A percentile compares a stretch with the other conserved stretches of the same genome.
phyloP scores from a whole-genome alignment of 2,888 invertebrate species.

The Pandemis corylana region DNA sequence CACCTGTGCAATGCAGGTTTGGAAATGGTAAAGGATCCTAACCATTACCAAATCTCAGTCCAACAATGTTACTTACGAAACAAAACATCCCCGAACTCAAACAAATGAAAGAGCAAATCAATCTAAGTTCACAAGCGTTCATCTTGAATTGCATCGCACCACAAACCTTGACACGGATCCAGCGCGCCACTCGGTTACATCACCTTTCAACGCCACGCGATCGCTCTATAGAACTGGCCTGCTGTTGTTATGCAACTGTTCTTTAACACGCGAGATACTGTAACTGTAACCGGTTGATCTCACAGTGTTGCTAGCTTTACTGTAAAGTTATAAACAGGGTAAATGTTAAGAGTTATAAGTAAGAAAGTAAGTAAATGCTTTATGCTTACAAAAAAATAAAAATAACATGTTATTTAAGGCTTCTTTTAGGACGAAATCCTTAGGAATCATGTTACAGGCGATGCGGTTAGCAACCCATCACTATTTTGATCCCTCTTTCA shows the following conservation, averaged over 20 bases:
- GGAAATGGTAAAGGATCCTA: too few relatives aligned
- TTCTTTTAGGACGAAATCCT: too few relatives aligned
- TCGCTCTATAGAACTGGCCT: slow-evolving; percentile 3
- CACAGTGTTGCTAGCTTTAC: background rate
- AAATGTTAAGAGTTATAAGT: background rate
- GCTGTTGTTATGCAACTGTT: slow-evolving; percentile 22
- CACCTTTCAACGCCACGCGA: slow-evolving; percentile 7
- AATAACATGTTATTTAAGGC: too few relatives aligned
- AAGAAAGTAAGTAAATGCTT: too few relatives aligned
- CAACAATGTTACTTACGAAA: too few relatives aligned
- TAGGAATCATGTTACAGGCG: too few relatives aligned
- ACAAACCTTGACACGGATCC: slow-evolving; percentile 17
- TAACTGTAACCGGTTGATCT: background rate
- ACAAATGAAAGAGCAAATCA: slow-evolving; percentile 3
- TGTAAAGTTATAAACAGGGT: too few relatives aligned
- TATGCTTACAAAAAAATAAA: too few relatives aligned
- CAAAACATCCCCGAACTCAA: background rate
- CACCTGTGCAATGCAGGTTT: too few relatives aligned
- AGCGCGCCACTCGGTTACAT: slow-evolving; percentile 28
- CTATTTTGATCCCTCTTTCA: too few relatives aligned
- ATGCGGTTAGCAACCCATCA: too few relatives aligned
- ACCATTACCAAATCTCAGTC: too few relatives aligned
- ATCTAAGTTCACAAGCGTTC: slow-evolving; percentile 18
- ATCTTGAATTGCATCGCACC: slow-evolving; percentile 11
- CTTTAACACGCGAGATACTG: slow-evolving; percentile 1